Evolutionary conservation across 30 jellyfish, hydroid and myxozoan genomes (phyloP).

Genomic region (Chrysaora quinquecirrha): DNA sequence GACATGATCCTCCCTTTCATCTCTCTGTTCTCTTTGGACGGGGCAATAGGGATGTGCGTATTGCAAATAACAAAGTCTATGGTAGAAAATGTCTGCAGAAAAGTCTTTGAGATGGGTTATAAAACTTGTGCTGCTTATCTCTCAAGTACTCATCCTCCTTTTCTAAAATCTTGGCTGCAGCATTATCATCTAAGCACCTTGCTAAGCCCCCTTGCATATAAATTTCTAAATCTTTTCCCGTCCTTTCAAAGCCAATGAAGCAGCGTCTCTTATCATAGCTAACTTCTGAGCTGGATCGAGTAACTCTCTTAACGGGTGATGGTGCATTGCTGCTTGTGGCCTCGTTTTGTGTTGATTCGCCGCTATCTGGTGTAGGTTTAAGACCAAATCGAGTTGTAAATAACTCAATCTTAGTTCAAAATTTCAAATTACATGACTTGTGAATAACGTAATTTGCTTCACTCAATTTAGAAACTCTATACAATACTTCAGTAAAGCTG

Average conservation of each 20-base stretch:
- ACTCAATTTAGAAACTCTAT: neutral
- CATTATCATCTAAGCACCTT: neutral
- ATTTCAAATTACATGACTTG: neutral
- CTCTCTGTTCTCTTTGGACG: neutral
- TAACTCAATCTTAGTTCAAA: neutral
- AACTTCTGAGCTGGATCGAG: neutral
- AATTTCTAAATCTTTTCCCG: neutral
- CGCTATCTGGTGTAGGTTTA: neutral
- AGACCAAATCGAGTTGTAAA: neutral
- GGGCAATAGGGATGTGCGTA: conserved; percentile 4
- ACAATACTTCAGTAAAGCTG: neutral
- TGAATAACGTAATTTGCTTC: neutral
- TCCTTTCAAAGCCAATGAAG: neutral
- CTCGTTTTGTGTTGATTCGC: neutral
- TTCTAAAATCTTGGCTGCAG: neutral
- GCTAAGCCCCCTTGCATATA: neutral
- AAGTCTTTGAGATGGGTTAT: neutral
- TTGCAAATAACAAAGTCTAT: conserved; percentile 19
- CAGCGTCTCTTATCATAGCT: neutral
- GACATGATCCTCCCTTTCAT: conserved; percentile 19
- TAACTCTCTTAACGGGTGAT: neutral
- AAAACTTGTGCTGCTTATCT: neutral
- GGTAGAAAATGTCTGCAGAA: conserved; percentile 36
- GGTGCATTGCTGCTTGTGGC: conserved; percentile 1
- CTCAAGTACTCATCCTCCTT: neutral